phyloP scores from a whole-genome alignment of 2,888 invertebrate genomes.

The Tinea semifulvella region DNA sequence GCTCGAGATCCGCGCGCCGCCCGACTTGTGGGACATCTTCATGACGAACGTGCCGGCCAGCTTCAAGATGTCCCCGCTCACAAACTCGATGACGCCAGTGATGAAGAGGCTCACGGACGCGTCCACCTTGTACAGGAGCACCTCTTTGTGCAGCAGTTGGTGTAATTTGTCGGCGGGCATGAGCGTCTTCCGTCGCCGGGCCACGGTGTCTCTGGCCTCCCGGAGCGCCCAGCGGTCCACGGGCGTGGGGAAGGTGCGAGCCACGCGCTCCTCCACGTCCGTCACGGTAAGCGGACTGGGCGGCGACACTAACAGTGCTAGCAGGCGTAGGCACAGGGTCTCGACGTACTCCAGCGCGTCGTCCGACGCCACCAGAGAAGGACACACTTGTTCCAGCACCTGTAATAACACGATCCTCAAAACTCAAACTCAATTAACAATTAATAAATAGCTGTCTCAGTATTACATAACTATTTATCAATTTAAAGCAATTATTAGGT shows the following conservation, averaged over 20 bases:
- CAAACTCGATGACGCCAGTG: constrained; percentile 93
- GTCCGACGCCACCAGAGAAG: constrained; percentile 83
- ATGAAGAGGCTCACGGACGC: constrained; percentile 89
- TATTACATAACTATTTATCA: too few relatives aligned
- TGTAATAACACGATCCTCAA: too few relatives aligned
- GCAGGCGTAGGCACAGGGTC: constrained; percentile 84
- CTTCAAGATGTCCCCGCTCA: constrained; percentile 94
- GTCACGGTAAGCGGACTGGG: constrained; percentile 84
- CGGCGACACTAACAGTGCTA: constrained; percentile 88
- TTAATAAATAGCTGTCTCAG: too few relatives aligned
- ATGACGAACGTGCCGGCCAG: constrained; percentile 97
- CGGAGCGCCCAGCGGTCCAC: constrained; percentile 93
- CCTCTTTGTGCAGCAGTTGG: constrained; percentile 87
- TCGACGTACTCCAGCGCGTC: constrained; percentile 94
- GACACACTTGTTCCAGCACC: constrained; percentile 92
- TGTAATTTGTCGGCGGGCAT: constrained; percentile 92
- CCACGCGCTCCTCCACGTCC: constrained; percentile 94
- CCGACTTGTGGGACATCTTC: constrained; percentile 83
- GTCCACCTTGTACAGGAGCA: constrained; percentile 87
- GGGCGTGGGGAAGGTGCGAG: constrained; percentile 92
- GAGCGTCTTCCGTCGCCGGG: constrained; percentile 75
- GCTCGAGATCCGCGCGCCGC: constrained; percentile 76
- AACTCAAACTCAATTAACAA: too few relatives aligned
- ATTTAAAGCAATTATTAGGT: too few relatives aligned
- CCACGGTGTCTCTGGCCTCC: constrained; percentile 87